Base-by-base conservation (phyloP, 1,140 invertebrate genomes). In the Euschistus heros region DNA sequence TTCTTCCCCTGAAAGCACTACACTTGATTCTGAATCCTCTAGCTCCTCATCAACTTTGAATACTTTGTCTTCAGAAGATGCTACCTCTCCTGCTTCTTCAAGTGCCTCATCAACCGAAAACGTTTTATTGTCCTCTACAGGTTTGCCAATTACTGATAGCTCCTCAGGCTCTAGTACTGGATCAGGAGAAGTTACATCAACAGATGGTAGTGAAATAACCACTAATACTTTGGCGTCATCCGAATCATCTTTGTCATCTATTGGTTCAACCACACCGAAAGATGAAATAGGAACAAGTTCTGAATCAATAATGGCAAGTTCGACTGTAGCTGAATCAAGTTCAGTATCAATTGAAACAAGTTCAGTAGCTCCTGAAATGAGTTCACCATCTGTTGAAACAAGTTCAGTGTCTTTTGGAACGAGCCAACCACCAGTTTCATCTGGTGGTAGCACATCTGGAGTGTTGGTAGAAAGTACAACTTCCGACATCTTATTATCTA, bases 31-130 rank as follows among this genome's bases (percentile, higher is more conserved):
- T 13, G 54, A 57, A 4, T 17, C 14, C 15, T 18, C 54, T 57
- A 22, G 3, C 20, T 18, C 22, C 7, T 22, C 46, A 44, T 68
- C 67, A 22, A 71, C 72, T n/a, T 67, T 69, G 27, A n/a, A n/a
- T 10, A 44, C 55, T 59, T 17, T 17, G 10, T 37, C 61, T n/a
- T 62, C 60, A 30, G 42, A 44, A 18, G 46, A 47, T 47, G 37
- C 24, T 26, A 50, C 69, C 15, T 70, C 66, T n/a, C 68, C 69
- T 15, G 68, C 69, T 62, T 22, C 57, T 22, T 69, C 72, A 7
- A 68, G 33, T 26, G 47, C 30, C n/a, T 65, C 67, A 2, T 70
- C 68, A 54, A 37, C 46, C 37, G 64, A 59, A 59, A 42, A 22
- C 20, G 14, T 30, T 30, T 8, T 30, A 3, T 3, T 3, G 8